These are phyloP conservation scores for Periparus ater DNA, from an alignment of 2,797 vertebrate species.

Conservation along the genomic window DNA sequence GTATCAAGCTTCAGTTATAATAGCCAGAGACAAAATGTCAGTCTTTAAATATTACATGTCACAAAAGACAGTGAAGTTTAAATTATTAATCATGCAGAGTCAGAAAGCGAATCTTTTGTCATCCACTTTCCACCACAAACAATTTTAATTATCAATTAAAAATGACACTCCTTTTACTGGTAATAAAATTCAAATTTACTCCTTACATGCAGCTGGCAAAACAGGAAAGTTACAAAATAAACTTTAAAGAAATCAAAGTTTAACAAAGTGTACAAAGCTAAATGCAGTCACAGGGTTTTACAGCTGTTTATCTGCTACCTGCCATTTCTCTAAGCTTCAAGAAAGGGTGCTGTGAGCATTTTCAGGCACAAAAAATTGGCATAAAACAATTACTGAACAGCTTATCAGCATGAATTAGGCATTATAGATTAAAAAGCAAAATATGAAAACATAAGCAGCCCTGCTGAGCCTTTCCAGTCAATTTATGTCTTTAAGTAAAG, in stretches of 20 bases:
- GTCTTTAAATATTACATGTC: constrained; percentile 41
- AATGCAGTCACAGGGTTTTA: background rate
- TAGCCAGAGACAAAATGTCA: constrained; percentile 56
- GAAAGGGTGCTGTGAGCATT: background rate
- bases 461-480: constrained; percentile 6
- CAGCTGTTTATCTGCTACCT: background rate
- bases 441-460: constrained; percentile 31
- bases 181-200: background rate
- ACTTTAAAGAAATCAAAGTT: background rate
- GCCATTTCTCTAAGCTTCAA: background rate
- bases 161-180: background rate
- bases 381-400: background rate
- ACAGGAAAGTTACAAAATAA: background rate
- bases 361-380: background rate
- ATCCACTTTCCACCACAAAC: background rate
- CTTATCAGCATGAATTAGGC: background rate
- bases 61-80: constrained; percentile 1
- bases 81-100: constrained; percentile 24
- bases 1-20: constrained; percentile 11
- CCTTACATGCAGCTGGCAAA: background rate
- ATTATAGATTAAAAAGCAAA: constrained; percentile 4
- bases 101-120: background rate
- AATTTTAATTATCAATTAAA: background rate
- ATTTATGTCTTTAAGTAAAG: constrained; percentile 13
- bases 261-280: background rate